Evolutionary conservation across 1,140 invertebrate genomes (phyloP).

Genomic region (Ptiloglossa arizonensis): DNA sequence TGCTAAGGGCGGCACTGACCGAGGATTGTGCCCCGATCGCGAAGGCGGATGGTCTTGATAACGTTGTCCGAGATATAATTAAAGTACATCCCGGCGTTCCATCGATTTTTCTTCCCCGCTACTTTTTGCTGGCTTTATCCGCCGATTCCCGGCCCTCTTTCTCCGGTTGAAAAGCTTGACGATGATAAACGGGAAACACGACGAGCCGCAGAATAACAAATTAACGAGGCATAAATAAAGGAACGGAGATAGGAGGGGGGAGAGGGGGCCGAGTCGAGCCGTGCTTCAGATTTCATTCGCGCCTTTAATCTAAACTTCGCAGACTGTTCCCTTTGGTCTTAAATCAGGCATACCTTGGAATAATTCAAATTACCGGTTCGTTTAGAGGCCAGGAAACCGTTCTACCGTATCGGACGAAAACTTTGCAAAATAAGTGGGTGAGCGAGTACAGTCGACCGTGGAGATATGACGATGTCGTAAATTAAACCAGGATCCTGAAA

Average conservation of each 20-base stretch:
- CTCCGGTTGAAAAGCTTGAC: neutral
- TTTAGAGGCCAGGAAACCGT: neutral
- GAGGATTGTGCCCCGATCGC: no score
- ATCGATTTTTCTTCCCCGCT: no score
- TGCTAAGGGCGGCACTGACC: no score
- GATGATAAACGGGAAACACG: neutral
- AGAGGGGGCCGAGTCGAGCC: no score
- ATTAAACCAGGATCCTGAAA: no score
- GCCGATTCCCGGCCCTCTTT: neutral
- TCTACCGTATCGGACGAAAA: neutral
- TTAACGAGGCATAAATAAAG: conserved; percentile 2
- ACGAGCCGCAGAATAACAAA: neutral
- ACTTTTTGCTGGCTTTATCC: no score
- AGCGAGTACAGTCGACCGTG: neutral
- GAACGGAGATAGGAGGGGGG: no score
- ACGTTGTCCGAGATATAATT: no score
- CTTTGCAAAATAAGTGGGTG: neutral
- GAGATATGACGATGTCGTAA: neutral
- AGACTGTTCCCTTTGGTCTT: conserved; percentile 12
- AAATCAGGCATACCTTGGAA: conserved; percentile 9
- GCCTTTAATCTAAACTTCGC: conserved; percentile 22
- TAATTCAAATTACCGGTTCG: conserved; percentile 16
- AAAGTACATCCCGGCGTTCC: no score
- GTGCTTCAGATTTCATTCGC: conserved; percentile 3
- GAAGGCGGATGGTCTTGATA: no score